Evolutionary conservation across 53 echinoderm and acorn worm genomes (phyloP), one percentile per base, ranked within the genome.

Genomic region (Hippasteria phrygiana): DNA sequence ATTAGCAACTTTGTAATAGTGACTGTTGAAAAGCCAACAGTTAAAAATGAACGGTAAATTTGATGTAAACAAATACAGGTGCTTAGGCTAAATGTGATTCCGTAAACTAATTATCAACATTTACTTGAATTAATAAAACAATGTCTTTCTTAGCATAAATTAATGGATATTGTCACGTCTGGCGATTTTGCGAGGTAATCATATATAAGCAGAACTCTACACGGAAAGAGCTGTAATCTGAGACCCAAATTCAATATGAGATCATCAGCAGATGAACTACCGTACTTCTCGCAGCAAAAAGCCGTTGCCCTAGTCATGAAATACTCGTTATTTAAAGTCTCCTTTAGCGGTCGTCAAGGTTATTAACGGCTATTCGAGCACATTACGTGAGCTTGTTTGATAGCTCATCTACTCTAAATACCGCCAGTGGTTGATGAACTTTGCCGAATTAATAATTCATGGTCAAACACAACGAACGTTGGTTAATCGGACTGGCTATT

Each of bases 341-440:
- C 59, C 20, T 26, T 26, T 9, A 0, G 59, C 59, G 0, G 59
- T 59, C 26, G n/a, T 59, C 59, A 59, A 59, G 24, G 59, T 59
- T 59, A 59, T 59, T n/a, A 59, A 59, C 59, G 59, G 26, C 59
- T 59, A 59, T 59, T 3, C 22, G 59, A 59, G 20, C 59, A 22
- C n/a, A 59, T 59, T 59, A 26, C 16, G 59, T 26, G 59, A 24
- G 59, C 22, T 59, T 8, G 59, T 18, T n/a, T 26, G 26, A 59
- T 59, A 2, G 59, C 59, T 8, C 59, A 5, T 5, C 26, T 24
- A 24, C 2, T 10, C 11, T 55, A 55, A 13, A 16, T 8, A 24
- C 26, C n/a, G 26, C n/a, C 20, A 59, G 4, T 59, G 59, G 59
- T 59, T 59, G 59, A 59, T 59, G 59, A 59, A 59, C 59, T 59